Evolutionary conservation across 2,888 invertebrate genomes (phyloP), one percentile per base, ranked within the genome.

Genomic region (Pedicia rivosa): DNA sequence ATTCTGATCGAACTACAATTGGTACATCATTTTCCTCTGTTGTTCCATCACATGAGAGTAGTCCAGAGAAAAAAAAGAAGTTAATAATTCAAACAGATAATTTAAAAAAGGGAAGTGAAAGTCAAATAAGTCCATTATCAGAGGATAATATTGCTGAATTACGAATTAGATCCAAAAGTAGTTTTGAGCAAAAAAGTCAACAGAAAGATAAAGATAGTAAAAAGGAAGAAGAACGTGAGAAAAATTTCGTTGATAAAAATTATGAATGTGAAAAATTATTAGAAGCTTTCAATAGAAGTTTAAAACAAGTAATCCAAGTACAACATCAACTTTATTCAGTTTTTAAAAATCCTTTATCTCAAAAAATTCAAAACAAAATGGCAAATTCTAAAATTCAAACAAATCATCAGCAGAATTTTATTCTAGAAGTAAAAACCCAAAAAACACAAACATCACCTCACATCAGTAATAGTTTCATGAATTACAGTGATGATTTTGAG

Each of bases 291-390:
- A 55, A 55, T 44, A 48, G 50, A 27, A 55, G 52, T 36, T 43
- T 56, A 2, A 49, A 52, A 2, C 51, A 55, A 36, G 55, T 53
- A 1, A 50, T 56, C 36, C 46, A 52, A 42, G 54, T 53, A 0
- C 54, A 55, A 43, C 47, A 55, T 29, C 49, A 52, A 33, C 35
- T 55, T 4, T 52, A 54, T 42, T 43, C 22, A 6, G 26, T 36
- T 5, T 17, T 41, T 8, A 28, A 36, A 17, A 19, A 19, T 36
- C 27, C 39, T 13, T 24, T 6, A 32, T 12, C 15, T 8, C 16
- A 27, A 5, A 20, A n/a, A 4, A 17, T 10, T 17, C 12, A 4
- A 2, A 12, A 7, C 20, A 9, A 17, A 2, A 17, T 12, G 13
- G 5, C 5, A 12, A 25, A 14, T 15, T 7, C 4, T 14, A 14